Base-by-base conservation (phyloP, 2,888 invertebrate genomes). In the Pseudococcus jackbeardsleyi region DNA sequence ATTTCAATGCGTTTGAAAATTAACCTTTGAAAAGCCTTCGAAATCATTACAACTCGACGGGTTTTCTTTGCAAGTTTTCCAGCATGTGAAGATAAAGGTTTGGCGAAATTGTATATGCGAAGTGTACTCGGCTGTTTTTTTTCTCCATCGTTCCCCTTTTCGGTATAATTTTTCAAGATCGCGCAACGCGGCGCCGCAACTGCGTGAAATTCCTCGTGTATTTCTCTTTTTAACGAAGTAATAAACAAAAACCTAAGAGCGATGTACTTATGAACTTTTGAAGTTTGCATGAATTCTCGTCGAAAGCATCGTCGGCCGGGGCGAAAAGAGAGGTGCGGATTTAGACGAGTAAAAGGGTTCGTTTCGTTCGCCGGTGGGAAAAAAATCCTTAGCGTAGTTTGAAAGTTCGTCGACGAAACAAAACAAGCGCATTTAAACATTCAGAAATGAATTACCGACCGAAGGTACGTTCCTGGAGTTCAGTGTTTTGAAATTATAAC, bases 181-280 rank as follows among this genome's bases (percentile, higher is more conserved):
- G 26, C 26, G 26, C 26, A 33, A 33, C 26, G 26, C 26, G 26
- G 17, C 77, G 39, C 22, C 77, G 77, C 77, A 39, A 77, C 77
- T 77, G 26, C 26, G 77, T 77, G 77, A 77, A 77, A 77, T 77
- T 77, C 77, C 77, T 33, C 33, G 77, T 77, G 39, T 77, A 77
- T 39, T 77, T 77, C 39, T 77, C 7, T 39, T 77, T 64, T 77
- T 77, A 77, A 77, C 77, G 77, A 77, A 77, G 77, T 77, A 77
- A 77, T 77, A 77, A 77, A 77, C 77, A 77, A 77, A 77, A 77
- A 77, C 33, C 77, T 39, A 33, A 77, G 77, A 77, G 77, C 77
- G 39, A 77, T 26, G 77, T 77, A 77, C 77, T 77, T 77, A 39
- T 33, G 39, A 77, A 77, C 77, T 33, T 77, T 39, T 39, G 77